phyloP scores from a whole-genome alignment of 2,797 vertebrate species.

The Hemitrygon akajei region DNA sequence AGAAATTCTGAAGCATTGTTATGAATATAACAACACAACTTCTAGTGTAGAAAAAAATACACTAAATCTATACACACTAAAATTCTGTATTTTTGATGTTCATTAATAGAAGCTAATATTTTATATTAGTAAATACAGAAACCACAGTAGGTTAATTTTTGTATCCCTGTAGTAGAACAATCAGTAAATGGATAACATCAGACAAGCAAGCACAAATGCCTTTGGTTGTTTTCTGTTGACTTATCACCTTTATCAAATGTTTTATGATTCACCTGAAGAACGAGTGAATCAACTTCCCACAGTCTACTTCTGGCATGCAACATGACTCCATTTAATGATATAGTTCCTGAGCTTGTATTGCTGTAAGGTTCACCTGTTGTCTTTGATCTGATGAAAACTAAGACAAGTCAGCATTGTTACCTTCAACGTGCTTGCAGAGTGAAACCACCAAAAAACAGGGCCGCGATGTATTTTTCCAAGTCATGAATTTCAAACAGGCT shows the following conservation, averaged over 20 bases:
- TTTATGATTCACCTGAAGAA: not conserved
- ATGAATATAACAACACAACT: not conserved
- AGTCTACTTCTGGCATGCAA: not conserved
- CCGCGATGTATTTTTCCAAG: not conserved
- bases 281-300: not conserved
- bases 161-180: not conserved
- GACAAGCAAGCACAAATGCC: not conserved
- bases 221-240: not conserved
- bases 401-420: not conserved
- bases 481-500: not conserved
- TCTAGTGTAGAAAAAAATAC: not conserved
- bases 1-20: not conserved
- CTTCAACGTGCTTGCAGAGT: not conserved
- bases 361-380: not conserved
- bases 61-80: no score
- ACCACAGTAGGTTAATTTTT: not conserved
- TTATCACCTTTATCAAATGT: not conserved
- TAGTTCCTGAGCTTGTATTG: not conserved
- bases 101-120: no score
- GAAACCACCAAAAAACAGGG: not conserved
- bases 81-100: no score
- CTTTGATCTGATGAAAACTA: not conserved
- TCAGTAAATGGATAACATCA: not conserved
- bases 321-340: not conserved
- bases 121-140: no score